Percentiles rank a stretch among this genome's conserved stretches.
phyloP scores from a whole-genome alignment of 2,797 vertebrate genomes.

The Sarcoramphus papa region DNA sequence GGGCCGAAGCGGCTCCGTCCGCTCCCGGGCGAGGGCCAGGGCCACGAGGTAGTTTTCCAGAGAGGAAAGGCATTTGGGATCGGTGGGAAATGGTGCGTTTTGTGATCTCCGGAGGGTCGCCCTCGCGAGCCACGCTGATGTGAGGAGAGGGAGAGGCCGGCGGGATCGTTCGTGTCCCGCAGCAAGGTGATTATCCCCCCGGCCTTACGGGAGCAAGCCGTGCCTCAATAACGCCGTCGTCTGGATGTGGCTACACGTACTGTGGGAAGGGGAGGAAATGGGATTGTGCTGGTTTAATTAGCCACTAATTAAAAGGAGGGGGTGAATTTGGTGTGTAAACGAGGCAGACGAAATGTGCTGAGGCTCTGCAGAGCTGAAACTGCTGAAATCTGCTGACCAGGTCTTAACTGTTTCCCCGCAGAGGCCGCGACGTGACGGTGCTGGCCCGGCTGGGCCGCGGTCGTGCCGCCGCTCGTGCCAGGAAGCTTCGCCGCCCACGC shows the following conservation, averaged over 20 bases:
- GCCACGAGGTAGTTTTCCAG: neutral
- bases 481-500: neutral
- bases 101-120: fast-evolving
- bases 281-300: neutral
- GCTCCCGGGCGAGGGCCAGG: neutral
- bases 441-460: fast-evolving
- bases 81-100: neutral
- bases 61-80: neutral
- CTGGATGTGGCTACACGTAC: fast-evolving
- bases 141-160: neutral
- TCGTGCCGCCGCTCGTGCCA: neutral
- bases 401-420: fast-evolving
- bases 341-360: fast-evolving
- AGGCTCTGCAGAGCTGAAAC: neutral
- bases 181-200: neutral
- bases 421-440: fast-evolving
- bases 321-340: neutral
- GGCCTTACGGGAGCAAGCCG: fast-evolving
- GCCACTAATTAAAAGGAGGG: neutral
- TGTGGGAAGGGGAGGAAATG: too few relatives aligned
- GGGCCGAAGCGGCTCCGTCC: fast-evolving
- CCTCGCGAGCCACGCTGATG: fast-evolving
- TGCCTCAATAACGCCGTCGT: fast-evolving
- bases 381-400: neutral
- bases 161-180: fast-evolving